Conservation (phyloP, 2,797 vertebrate species). For the Hozukius guyotensis region DNA sequence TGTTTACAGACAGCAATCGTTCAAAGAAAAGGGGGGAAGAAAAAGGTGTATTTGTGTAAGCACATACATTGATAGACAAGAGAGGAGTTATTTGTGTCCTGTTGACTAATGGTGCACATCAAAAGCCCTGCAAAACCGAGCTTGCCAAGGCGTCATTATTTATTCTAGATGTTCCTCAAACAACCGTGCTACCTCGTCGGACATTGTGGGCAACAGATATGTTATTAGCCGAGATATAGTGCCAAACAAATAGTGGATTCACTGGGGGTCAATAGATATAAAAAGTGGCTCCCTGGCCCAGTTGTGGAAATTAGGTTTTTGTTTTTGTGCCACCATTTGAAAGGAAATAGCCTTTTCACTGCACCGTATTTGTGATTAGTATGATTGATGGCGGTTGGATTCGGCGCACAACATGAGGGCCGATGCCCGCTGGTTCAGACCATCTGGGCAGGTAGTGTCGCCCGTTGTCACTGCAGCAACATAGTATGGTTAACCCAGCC, state of each 20-base stretch:
- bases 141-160: slow-evolving; percentile 11
- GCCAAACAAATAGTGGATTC: slow-evolving; percentile 11
- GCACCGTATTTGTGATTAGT: slow-evolving; percentile 29
- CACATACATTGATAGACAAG: not conserved
- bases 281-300: slow-evolving; percentile 13
- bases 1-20: not conserved
- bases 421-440: slow-evolving; percentile 42
- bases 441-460: slow-evolving; percentile 64
- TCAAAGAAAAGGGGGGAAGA: not conserved
- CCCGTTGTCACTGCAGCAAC: slow-evolving; percentile 11
- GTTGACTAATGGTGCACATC: not conserved
- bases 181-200: not conserved
- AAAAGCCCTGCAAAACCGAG: not conserved
- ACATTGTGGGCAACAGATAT: not conserved
- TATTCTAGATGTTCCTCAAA: slow-evolving; percentile 22
- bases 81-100: not conserved
- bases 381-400: slow-evolving; percentile 61
- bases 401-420: not conserved
- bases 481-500: not conserved
- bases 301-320: slow-evolving; percentile 9
- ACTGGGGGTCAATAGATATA: slow-evolving; percentile 9
- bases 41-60: not conserved
- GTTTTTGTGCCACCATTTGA: slow-evolving; percentile 31
- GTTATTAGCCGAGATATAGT: slow-evolving; percentile 21
- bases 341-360: slow-evolving; percentile 39